Base-by-base conservation (phyloP, 1,140 invertebrate genomes). In the Forficula auricularia region DNA sequence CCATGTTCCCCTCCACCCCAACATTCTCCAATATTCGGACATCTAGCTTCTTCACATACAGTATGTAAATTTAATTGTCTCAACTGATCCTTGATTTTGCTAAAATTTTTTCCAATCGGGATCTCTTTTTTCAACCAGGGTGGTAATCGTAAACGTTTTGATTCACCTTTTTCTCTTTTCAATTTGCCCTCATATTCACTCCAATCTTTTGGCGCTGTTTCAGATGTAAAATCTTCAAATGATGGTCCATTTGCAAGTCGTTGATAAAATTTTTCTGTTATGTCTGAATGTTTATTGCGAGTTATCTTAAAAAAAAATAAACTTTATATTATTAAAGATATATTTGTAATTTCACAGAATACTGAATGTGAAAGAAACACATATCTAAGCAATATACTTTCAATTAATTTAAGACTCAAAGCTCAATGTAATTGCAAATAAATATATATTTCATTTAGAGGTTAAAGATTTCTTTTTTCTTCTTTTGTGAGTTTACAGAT, bases 1-100 rank as follows among this genome's bases (percentile, higher is more conserved):
- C 79, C 79, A 64, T 87, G 74, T 52, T 77, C 72, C 40, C 83
- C 83, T n/a, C 84, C 94, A 48, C 91, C 92, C 96, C 96, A 99
- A 64, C 95, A 98, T 67, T 98, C 92, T 15, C 92, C 91, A 52
- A 99, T 98, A 63, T 99, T 99, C 1, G 96, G 96, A 71, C 96
- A 99, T 48, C 88, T 70, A 0, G 96, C 96, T 67, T 99, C 96
- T 60, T 98, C 91, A 63, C 96, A 99, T 1, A 99, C 95, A 2
- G 96, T 99, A 53, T 89, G 83, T 8, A 99, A 66, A 52, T 94
- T 96, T 10, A 98, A 66, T 12, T 79, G 72, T 42, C 88, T 65
- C 9, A 99, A 63, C 55, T 90, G 82, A 38, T 81, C 70, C 56
- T 97, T 98, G 12, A 99, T 62, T 54, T 73, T 75, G 49, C 67